A percentile compares a stretch with the other conserved stretches of the same genome.
phyloP scores from a whole-genome alignment of 1,140 invertebrate species.

The Dendrolimus punctatus region DNA sequence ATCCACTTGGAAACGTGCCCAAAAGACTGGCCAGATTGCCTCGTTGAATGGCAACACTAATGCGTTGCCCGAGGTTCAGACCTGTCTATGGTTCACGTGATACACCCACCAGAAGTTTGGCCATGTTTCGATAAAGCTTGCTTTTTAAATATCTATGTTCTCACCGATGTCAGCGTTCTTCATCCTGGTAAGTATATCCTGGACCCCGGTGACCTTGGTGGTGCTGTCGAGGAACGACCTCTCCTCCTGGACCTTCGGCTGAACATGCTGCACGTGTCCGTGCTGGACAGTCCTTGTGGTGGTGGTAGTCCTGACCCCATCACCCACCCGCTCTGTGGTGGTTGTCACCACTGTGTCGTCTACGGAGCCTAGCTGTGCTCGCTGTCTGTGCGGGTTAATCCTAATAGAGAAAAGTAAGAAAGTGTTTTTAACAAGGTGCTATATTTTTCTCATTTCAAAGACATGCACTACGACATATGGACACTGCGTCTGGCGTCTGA shows the following conservation, averaged over 20 bases:
- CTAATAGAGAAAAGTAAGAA: too few species aligned
- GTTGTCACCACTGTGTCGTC: conserved; percentile 42
- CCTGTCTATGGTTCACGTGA: neutral
- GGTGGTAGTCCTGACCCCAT: conserved; percentile 32
- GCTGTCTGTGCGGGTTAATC: conserved; percentile 47
- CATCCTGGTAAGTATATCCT: conserved; percentile 83
- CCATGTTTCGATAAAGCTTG: too few species aligned
- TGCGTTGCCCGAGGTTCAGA: neutral
- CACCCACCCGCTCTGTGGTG: conserved; percentile 39
- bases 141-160: conserved; percentile 5
- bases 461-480: too few species aligned
- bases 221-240: conserved; percentile 78
- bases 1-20: too few species aligned
- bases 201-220: conserved; percentile 78
- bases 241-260: too few species aligned
- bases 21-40: too few species aligned
- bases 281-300: too few species aligned
- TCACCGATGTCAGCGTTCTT: conserved; percentile 79
- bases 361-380: conserved; percentile 45
- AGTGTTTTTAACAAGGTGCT: neutral
- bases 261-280: too few species aligned
- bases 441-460: too few species aligned
- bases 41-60: too few species aligned
- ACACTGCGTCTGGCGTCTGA: too few species aligned
- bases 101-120: too few species aligned